A percentile compares a stretch with the other conserved stretches of the same genome.
These are phyloP conservation scores for Acanthosepion esculentum DNA, from an alignment of 2,888 invertebrate species.

Conservation along the genomic window DNA sequence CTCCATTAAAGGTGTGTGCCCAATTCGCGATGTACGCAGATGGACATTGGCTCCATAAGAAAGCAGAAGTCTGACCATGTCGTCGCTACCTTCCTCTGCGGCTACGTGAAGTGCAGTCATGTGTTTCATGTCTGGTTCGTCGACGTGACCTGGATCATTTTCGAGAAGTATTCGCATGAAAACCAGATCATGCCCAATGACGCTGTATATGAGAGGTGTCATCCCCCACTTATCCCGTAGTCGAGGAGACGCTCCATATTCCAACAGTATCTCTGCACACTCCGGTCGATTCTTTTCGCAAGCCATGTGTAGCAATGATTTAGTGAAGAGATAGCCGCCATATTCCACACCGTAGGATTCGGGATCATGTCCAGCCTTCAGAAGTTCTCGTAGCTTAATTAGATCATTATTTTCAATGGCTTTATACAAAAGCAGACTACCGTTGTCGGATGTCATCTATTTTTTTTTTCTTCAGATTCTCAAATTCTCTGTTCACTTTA, in stretches of 20 bases:
- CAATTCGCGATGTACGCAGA: constrained; percentile 58
- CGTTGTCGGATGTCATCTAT: background rate
- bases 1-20: constrained; percentile 65
- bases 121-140: constrained; percentile 61
- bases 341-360: constrained; percentile 64
- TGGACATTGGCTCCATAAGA: constrained; percentile 62
- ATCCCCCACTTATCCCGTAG: constrained; percentile 68
- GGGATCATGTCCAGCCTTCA: constrained; percentile 61
- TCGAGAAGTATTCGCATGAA: constrained; percentile 61
- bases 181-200: constrained; percentile 60
- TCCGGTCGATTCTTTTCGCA: constrained; percentile 68
- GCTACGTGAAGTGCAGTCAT: constrained; percentile 65
- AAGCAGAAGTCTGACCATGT: constrained; percentile 59
- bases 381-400: constrained; percentile 53
- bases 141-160: constrained; percentile 54
- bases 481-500: background rate
- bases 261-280: constrained; percentile 61
- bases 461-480: background rate
- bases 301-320: constrained; percentile 67
- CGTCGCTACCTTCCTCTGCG: constrained; percentile 59
- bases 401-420: constrained; percentile 56
- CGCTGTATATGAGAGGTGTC: constrained; percentile 68
- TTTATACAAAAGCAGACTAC: constrained; percentile 53
- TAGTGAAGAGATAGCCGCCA: constrained; percentile 62
- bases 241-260: constrained; percentile 61